A percentile compares a stretch with the other conserved stretches of the same genome.
These are phyloP conservation scores for Pachymerium ferrugineum DNA, from an alignment of 2,888 invertebrate genomes.

Conservation along the genomic window DNA sequence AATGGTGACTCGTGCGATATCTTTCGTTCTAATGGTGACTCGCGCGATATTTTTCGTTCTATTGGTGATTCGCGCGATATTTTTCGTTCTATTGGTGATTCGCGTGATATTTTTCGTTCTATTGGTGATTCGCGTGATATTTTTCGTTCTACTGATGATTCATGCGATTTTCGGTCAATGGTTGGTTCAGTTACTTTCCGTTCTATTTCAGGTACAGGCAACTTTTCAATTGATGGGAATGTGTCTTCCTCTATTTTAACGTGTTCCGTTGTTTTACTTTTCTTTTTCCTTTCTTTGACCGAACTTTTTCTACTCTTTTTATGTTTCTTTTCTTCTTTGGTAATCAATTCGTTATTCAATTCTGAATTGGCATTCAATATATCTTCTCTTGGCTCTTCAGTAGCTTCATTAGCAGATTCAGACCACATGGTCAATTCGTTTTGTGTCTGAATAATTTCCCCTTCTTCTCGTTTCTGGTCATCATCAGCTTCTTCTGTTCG, in stretches of 20 bases:
- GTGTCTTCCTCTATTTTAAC: conserved; percentile 8
- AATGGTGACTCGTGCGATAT: no score
- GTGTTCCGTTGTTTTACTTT: neutral
- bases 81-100: no score
- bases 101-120: no score
- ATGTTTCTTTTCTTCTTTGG: neutral
- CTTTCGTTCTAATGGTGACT: no score
- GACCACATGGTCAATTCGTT: neutral
- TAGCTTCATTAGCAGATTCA: neutral
- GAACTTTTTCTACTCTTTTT: neutral
- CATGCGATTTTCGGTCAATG: no score
- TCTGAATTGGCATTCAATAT: neutral
- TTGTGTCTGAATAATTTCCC: neutral
- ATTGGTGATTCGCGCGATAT: no score
- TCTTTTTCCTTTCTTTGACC: neutral
- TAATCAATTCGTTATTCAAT: neutral
- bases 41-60: no score
- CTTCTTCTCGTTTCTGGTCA: neutral
- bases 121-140: no score
- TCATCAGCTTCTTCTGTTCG: neutral
- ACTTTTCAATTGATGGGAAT: neutral
- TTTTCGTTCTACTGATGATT: no score
- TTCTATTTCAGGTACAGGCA: no score
- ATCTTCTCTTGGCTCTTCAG: neutral
- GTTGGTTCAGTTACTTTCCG: no score